Evolutionary conservation across 92 coral and sea anemone species (phyloP), one percentile per base, ranked within the genome.

Genomic region (Desmophyllum pertusum): DNA sequence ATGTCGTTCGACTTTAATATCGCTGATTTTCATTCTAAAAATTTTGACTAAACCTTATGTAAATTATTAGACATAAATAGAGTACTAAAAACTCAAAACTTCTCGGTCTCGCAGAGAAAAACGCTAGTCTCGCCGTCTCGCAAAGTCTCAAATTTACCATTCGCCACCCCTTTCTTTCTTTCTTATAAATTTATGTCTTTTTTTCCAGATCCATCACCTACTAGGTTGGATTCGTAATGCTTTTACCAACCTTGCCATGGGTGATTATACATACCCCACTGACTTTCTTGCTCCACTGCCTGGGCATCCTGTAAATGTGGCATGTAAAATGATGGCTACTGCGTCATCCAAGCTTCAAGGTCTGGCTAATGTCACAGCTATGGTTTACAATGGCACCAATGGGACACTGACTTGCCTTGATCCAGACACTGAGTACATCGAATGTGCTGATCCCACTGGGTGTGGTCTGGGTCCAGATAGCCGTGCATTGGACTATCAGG

Each of bases 381-480:
- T 96, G 53, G 93, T 92, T 7, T 96, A 96, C 87, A 96, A 96
- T 87, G 98, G 99, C 17, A 92, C 97, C 23, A 73, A 78, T 41
- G 93, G 95, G 13, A 90, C 86, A 21, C 73, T 90, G 48, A 75
- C 88, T 15, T 96, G 99, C 75, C 93, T 96, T 79, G 95, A 96
- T 76, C 95, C 95, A 50, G 95, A 90, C 86, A 82, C 95, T 25
- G 98, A 96, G 88, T 96, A 79, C 81, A 90, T 96, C 36, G 95
- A 93, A 77, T 96, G 98, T 83, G 92, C 98, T 41, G 98, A 96
- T 67, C 98, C 98, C 65, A 96, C 98, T 38, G 98, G 98, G 8
- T 96, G 98, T 90, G 98, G 98, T 30, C 89, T 92, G 48, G 98
- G 98, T 3, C 73, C 89, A 80, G 92, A 79, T 65, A 92, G 86